A percentile compares a stretch with the other conserved stretches of the same genome.
phyloP scores from a whole-genome alignment of 2,797 vertebrate species.

The Pelobates cultripes region DNA sequence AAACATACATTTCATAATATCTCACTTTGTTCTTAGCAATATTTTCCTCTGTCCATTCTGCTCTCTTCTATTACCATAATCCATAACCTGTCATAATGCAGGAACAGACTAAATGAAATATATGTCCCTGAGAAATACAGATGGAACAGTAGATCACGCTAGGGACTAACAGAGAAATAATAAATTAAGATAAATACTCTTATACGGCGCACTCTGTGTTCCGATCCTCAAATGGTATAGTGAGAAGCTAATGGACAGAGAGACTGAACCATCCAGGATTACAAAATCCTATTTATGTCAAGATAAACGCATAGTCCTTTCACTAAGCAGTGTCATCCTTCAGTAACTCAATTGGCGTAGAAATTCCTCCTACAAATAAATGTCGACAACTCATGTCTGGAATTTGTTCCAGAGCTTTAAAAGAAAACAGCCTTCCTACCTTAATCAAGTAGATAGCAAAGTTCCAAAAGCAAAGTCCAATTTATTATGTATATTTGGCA shows the following conservation, averaged over 20 bases:
- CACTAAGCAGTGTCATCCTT: neutral
- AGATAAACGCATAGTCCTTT: neutral
- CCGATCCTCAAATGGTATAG: neutral
- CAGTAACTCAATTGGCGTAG: neutral
- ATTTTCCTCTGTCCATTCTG: no score
- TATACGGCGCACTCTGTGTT: no score
- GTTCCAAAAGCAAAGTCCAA: constrained; percentile 21
- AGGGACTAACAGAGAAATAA: no score
- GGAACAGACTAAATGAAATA: no score
- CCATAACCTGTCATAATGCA: no score
- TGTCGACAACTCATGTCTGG: constrained; percentile 6
- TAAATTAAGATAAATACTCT: no score
- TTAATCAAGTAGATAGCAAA: constrained; percentile 22
- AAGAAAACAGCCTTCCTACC: constrained; percentile 29
- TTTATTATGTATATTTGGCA: constrained; percentile 27
- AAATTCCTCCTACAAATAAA: constrained; percentile 18
- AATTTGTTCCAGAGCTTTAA: constrained; percentile 30
- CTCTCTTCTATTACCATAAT: no score
- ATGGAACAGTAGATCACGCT: no score
- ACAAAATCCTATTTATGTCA: neutral
- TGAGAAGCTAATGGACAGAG: neutral
- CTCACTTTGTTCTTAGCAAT: no score
- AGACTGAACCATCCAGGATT: neutral
- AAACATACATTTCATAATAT: no score
- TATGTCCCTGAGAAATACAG: no score